phyloP scores from a whole-genome alignment of 1,140 invertebrate species.

The Eupristina koningsbergeri region DNA sequence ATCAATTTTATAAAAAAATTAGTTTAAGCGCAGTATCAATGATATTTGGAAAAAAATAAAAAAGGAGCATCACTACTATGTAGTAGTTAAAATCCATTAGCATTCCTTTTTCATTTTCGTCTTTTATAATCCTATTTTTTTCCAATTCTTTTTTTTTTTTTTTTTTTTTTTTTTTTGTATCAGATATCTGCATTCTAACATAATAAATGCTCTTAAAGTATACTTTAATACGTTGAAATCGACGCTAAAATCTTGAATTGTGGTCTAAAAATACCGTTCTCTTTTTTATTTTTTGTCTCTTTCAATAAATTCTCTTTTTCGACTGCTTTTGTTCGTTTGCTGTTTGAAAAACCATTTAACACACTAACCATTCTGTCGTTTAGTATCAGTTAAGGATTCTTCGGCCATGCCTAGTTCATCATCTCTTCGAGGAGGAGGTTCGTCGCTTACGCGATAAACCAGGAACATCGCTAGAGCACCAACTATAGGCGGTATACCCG shows the following conservation, averaged over 20 bases:
- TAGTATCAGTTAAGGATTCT: slow-evolving; percentile 45
- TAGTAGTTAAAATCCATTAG: too few species aligned
- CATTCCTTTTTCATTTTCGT: not conserved
- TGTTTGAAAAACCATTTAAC: slow-evolving; percentile 29
- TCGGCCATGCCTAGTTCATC: slow-evolving; percentile 23
- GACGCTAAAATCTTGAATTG: slow-evolving; percentile 1
- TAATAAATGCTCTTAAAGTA: slow-evolving; percentile 25
- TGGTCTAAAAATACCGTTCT: not conserved
- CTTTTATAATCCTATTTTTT: not conserved
- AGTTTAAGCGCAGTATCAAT: not conserved
- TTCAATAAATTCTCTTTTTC: not conserved
- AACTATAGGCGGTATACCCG: slow-evolving; percentile 88
- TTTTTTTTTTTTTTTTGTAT: too few species aligned
- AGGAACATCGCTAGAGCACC: slow-evolving; percentile 85
- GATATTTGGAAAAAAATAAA: not conserved
- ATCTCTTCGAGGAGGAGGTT: slow-evolving; percentile 48
- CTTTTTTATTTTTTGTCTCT: slow-evolving; percentile 13
- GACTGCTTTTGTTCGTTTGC: not conserved
- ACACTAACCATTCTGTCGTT: slow-evolving; percentile 47
- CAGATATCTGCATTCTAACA: not conserved
- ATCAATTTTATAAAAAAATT: not conserved
- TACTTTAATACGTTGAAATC: slow-evolving; percentile 16
- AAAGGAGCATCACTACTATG: not conserved
- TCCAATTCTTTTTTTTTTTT: too few species aligned
- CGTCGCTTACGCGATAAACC: slow-evolving; percentile 77